A percentile compares a stretch with the other conserved stretches of the same genome.
phyloP scores from a whole-genome alignment of 1,140 invertebrate species.

The Heliconius hermathena region DNA sequence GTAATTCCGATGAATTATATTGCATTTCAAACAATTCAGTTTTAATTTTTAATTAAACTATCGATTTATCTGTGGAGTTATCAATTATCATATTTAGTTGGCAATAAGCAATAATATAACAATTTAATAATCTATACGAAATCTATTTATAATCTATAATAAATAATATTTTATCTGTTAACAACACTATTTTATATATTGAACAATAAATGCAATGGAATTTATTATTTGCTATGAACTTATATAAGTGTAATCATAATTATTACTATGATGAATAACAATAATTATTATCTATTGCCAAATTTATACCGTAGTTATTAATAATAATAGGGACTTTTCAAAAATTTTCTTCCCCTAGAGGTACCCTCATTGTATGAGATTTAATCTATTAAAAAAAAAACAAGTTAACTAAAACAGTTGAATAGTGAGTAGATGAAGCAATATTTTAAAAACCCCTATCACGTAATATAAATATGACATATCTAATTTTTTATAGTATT shows the following conservation, averaged over 20 bases:
- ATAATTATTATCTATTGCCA: constrained; percentile 69
- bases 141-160: constrained; percentile 21
- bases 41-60: too few relatives aligned
- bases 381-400: constrained; percentile 58
- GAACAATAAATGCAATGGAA: constrained; percentile 66
- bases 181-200: constrained; percentile 27
- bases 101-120: constrained; percentile 8
- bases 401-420: constrained; percentile 61
- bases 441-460: constrained; percentile 67
- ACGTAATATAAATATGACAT: constrained; percentile 55
- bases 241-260: constrained; percentile 43
- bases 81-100: neutral
- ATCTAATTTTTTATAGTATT: constrained; percentile 74
- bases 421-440: constrained; percentile 72
- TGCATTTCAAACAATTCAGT: neutral
- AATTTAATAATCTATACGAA: constrained; percentile 13
- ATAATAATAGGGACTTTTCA: constrained; percentile 59
- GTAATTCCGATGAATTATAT: neutral
- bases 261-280: constrained; percentile 56
- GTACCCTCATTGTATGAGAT: constrained; percentile 39
- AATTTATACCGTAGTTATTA: constrained; percentile 70
- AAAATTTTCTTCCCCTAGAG: constrained; percentile 68
- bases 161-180: constrained; percentile 15
- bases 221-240: constrained; percentile 60
- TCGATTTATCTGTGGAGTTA: neutral